Conservation (phyloP, 2,888 invertebrate species). For the Drosophila subsilvestris region DNA sequence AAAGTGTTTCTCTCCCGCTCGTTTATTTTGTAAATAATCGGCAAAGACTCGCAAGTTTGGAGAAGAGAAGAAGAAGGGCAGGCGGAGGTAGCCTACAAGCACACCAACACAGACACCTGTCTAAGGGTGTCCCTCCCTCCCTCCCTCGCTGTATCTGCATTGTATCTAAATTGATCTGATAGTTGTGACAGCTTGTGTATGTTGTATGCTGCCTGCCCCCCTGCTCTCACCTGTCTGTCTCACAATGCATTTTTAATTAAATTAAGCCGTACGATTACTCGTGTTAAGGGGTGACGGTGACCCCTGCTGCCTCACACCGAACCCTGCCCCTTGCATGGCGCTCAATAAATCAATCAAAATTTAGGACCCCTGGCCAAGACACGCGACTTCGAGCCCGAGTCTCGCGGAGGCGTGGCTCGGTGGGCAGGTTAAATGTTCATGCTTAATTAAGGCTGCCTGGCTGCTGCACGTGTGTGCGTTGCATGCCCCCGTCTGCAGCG, state of each 20-base stretch:
- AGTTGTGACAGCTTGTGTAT: slow-evolving; percentile 63
- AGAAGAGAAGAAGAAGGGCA: no score
- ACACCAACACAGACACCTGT: slow-evolving; percentile 51
- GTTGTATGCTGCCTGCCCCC: neutral
- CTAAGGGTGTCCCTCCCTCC: neutral
- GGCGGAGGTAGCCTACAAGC: no score
- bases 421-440: slow-evolving; percentile 79
- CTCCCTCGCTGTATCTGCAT: neutral
- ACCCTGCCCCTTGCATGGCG: neutral
- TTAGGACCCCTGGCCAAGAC: slow-evolving; percentile 57
- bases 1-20: slow-evolving; percentile 30
- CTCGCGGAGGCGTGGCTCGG: slow-evolving; percentile 56
- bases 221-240: slow-evolving; percentile 26
- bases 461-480: slow-evolving; percentile 18
- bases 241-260: slow-evolving; percentile 64
- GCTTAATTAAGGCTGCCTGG: slow-evolving; percentile 73
- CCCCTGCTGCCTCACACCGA: neutral
- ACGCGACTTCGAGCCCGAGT: slow-evolving; percentile 53
- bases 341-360: slow-evolving; percentile 76
- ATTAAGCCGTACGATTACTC: slow-evolving; percentile 55
- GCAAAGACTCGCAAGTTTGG: no score
- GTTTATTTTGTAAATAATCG: slow-evolving; percentile 36
- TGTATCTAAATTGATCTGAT: slow-evolving; percentile 41
- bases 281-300: neutral
- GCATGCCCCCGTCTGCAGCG: slow-evolving; percentile 49